Conservation (phyloP, 2,888 invertebrate genomes). For the Trissolcus japonicus region DNA sequence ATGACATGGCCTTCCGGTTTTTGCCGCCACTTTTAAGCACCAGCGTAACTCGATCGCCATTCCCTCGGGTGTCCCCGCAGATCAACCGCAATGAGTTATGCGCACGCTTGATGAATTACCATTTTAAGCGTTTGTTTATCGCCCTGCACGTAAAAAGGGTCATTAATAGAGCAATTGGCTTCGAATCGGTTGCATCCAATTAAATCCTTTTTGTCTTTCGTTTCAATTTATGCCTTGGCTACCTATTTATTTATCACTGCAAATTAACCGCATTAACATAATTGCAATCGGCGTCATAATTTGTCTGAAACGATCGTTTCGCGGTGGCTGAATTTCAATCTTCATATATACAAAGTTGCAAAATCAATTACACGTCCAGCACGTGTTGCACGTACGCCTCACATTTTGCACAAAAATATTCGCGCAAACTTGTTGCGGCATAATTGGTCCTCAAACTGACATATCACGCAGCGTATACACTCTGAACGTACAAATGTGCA, state of each 20-base stretch:
- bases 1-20: constrained; percentile 2
- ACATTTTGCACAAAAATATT: constrained; percentile 22
- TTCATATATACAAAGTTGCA: constrained; percentile 25
- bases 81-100: constrained; percentile 31
- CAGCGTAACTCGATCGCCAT: constrained; percentile 30
- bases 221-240: background rate
- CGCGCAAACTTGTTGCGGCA: constrained; percentile 40
- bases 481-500: constrained; percentile 27
- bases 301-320: no score
- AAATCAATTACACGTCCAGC: constrained; percentile 27
- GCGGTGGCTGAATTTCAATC: no score
- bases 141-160: background rate
- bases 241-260: background rate
- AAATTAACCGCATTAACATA: constrained; percentile 5
- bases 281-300: no score
- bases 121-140: constrained; percentile 21
- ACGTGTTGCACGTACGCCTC: constrained; percentile 32
- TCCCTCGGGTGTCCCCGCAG: constrained; percentile 11
- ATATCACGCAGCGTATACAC: constrained; percentile 34
- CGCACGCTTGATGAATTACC: constrained; percentile 18
- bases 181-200: no score
- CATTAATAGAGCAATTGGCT: constrained; percentile 8
- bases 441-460: constrained; percentile 38
- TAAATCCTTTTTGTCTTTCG: no score
- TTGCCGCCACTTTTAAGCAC: background rate